Evolutionary conservation across 2,113 vertebrate species (phyloP), one percentile per base, ranked within the genome.

Genomic region (Spheniscus mendiculus): DNA sequence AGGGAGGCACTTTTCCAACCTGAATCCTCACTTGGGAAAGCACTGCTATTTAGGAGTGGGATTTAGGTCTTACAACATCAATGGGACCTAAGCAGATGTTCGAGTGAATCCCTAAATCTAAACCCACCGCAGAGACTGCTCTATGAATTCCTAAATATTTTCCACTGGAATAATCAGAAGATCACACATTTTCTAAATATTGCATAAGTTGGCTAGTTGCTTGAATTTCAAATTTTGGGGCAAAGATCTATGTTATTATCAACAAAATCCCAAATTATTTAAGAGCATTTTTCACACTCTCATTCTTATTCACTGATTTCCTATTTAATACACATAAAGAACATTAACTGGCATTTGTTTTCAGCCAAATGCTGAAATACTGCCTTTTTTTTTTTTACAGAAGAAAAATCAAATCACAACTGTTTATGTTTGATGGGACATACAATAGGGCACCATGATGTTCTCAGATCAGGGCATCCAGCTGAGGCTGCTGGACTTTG

Each of bases 281-380:
- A 88, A 66, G 63, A 88, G 47, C 47, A 1, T 80, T 90, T 79
- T 65, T 95, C 76, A 88, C 86, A 86, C 79, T 93, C 26, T 77
- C 59, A 63, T 86, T 95, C 67, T 87, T 83, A 66, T 73, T 90
- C 83, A 81, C 91, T 96, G 86, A 92, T 92, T 96, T 96, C 55
- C 85, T 90, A 94, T 92, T 97, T 93, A 83, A 93, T 36, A 90
- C 76, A 63, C 73, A 94, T 87, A 81, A 96, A 96, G 94, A 94
- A 84, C 59, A 67, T 73, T 87, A 90, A 77, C 32, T 83, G 50
- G 58, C 23, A 12, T 93, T 95, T 88, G 67, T 78, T 95, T 94
- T 90, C 77, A 83, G 90, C 58, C 86, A 90, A 96, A 94, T 89
- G 59, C 69, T 93, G 67, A 92, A 78, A 67, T 67, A 63, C 6